Evolutionary conservation across 2,113 vertebrate genomes (phyloP).

Genomic region (Uropsilus gracilis): DNA sequence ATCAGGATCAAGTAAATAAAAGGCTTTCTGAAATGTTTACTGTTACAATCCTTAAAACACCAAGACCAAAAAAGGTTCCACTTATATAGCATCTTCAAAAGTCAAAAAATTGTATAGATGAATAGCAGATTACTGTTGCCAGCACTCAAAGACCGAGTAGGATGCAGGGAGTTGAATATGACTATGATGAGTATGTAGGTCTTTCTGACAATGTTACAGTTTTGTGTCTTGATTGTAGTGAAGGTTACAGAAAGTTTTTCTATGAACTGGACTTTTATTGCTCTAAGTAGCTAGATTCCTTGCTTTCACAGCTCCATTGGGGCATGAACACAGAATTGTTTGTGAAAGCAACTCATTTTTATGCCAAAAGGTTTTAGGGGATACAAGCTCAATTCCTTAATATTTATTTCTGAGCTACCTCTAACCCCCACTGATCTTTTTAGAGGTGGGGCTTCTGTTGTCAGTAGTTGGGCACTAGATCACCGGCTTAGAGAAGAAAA

Average conservation of each 20-base stretch:
- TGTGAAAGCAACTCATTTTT: conserved; percentile 43
- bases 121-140: neutral
- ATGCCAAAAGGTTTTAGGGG: conserved; percentile 38
- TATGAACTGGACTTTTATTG: conserved; percentile 27
- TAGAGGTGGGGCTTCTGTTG: conserved; percentile 54
- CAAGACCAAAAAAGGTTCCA: neutral
- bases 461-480: conserved; percentile 51
- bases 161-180: neutral
- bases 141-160: neutral
- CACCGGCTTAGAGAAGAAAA: conserved; percentile 56
- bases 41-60: neutral
- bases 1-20: neutral
- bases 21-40: neutral
- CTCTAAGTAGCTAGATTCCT: conserved; percentile 33
- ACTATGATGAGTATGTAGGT: neutral
- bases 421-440: conserved; percentile 41
- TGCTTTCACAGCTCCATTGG: neutral
- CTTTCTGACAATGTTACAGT: neutral
- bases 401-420: neutral
- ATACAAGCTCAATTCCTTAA: conserved; percentile 48
- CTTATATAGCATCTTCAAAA: neutral
- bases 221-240: neutral
- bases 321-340: neutral
- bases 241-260: neutral
- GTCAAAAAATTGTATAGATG: neutral